Evolutionary conservation across 2,888 invertebrate species (phyloP).

Genomic region (Pseudococcus jackbeardsleyi): DNA sequence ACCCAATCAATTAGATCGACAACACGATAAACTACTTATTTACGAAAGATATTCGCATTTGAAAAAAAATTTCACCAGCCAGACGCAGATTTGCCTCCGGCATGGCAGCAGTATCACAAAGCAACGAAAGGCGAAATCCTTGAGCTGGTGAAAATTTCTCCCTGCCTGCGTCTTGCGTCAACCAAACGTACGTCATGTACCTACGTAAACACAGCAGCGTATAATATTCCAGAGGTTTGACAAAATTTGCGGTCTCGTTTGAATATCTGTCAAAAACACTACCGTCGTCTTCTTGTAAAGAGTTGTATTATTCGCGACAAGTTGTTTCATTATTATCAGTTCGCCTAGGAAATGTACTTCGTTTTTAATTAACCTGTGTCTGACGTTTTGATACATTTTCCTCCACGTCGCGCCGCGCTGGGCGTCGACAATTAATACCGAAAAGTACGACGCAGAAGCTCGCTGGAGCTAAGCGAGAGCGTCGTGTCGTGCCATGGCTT

Average conservation of each 20-base stretch:
- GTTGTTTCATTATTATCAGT: slow-evolving; percentile 49
- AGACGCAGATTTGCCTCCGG: too few relatives aligned
- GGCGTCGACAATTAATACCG: neutral
- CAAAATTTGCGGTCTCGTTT: slow-evolving; percentile 47
- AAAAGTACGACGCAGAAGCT: slow-evolving; percentile 2
- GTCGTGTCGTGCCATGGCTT: neutral
- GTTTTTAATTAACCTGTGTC: slow-evolving; percentile 56
- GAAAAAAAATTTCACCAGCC: neutral
- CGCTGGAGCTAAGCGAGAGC: neutral
- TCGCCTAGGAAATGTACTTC: slow-evolving; percentile 26
- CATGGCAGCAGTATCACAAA: too few relatives aligned
- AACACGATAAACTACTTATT: slow-evolving; percentile 37
- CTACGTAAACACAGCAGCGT: neutral
- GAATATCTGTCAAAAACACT: slow-evolving; percentile 52
- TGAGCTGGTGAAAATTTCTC: neutral
- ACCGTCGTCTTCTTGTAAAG: slow-evolving; percentile 23
- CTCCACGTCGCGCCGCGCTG: neutral
- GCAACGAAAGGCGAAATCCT: neutral
- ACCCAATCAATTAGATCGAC: slow-evolving; percentile 17
- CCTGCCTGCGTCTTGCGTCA: neutral
- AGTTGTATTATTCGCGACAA: slow-evolving; percentile 50
- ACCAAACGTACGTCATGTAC: neutral
- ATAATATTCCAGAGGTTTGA: slow-evolving; percentile 16
- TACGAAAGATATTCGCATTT: neutral
- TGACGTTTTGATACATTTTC: slow-evolving; percentile 46